phyloP scores from a whole-genome alignment of 2,113 vertebrate species.

The Trochalopteron elliotii region DNA sequence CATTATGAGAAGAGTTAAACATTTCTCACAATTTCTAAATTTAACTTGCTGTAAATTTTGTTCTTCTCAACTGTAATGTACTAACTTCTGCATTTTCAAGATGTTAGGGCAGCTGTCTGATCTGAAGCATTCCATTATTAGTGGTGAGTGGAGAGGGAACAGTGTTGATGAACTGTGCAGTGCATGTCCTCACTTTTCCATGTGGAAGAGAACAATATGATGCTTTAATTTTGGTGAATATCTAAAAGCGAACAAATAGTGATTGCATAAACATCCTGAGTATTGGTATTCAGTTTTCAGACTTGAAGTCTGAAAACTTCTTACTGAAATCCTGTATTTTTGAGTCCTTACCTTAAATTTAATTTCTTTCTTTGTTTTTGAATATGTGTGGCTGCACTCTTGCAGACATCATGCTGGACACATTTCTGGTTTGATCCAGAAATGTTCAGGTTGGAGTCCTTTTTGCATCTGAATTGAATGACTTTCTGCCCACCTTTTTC shows the following conservation, averaged over 20 bases:
- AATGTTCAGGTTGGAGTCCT: not conserved
- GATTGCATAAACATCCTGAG: not conserved
- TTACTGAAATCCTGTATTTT: not conserved
- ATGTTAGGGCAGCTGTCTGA: not conserved
- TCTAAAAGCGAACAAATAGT: not conserved
- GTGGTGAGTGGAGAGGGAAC: not conserved
- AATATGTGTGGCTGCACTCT: not conserved
- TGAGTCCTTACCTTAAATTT: not conserved
- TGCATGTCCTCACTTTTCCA: not conserved
- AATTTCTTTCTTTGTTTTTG: not conserved
- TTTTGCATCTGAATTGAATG: not conserved
- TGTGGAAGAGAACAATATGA: not conserved
- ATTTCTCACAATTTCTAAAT: not conserved
- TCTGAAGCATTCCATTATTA: not conserved
- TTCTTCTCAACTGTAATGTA: not conserved
- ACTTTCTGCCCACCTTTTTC: slow-evolving; percentile 32
- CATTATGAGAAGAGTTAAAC: not conserved
- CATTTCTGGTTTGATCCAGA: not conserved
- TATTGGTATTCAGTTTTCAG: not conserved
- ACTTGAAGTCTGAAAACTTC: not conserved
- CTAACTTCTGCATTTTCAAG: not conserved
- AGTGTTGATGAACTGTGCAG: not conserved
- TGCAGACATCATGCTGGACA: not conserved
- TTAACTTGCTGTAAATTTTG: not conserved
- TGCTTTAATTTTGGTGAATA: not conserved